Percentiles rank a stretch among this genome's conserved stretches.
These are phyloP conservation scores for Siphlonurus alternatus DNA, from an alignment of 2,888 invertebrate species.

Conservation along the genomic window DNA sequence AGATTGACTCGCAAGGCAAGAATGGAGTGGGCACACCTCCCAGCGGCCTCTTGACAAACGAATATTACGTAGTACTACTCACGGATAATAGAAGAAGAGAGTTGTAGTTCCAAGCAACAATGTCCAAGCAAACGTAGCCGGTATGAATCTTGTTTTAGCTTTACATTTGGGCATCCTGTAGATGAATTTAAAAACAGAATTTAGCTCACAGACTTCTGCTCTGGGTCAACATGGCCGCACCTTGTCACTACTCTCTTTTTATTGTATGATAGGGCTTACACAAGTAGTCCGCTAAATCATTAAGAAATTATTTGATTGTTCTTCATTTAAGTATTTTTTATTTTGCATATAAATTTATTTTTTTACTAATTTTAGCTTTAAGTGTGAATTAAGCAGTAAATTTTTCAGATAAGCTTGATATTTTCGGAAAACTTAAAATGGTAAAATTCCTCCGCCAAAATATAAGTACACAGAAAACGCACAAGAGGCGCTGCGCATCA, in stretches of 20 bases:
- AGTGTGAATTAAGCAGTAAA: too few relatives aligned
- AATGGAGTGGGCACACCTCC: neutral
- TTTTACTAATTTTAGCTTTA: too few relatives aligned
- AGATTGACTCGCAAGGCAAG: neutral
- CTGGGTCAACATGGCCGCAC: slow-evolving; percentile 44
- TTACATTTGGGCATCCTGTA: slow-evolving; percentile 87
- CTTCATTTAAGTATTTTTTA: too few relatives aligned
- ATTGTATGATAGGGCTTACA: too few relatives aligned
- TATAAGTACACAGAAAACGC: too few relatives aligned
- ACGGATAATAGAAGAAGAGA: slow-evolving; percentile 95
- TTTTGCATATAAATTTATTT: too few relatives aligned
- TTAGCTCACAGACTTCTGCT: slow-evolving; percentile 20
- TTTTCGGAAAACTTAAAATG: too few relatives aligned
- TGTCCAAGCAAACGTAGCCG: slow-evolving; percentile 97
- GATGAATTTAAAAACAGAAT: slow-evolving; percentile 14
- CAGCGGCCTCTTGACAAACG: neutral
- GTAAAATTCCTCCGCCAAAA: too few relatives aligned
- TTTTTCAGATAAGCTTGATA: too few relatives aligned
- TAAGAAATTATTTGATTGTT: too few relatives aligned
- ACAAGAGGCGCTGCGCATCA: too few relatives aligned
- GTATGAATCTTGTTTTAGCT: slow-evolving; percentile 90
- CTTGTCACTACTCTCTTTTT: slow-evolving; percentile 10
- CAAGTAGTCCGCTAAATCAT: too few relatives aligned
- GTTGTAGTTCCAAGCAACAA: slow-evolving; percentile 83
- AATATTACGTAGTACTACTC: slow-evolving; percentile 41